A percentile compares a stretch with the other conserved stretches of the same genome.
Conservation (phyloP, 2,797 vertebrate species). For the Glyptemys insculpta region DNA sequence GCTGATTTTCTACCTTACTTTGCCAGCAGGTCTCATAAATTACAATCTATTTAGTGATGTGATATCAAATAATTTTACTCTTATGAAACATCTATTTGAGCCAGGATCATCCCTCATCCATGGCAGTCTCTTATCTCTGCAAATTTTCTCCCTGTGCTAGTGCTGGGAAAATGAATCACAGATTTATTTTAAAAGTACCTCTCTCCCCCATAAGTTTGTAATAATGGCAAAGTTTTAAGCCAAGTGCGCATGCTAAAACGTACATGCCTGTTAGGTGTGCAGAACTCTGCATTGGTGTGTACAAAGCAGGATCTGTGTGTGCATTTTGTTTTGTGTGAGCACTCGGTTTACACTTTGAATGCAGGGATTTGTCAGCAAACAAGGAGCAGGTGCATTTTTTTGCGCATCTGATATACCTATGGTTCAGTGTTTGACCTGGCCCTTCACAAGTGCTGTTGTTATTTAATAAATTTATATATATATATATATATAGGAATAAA, state of each 20-base stretch:
- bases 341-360: background rate
- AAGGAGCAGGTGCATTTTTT: background rate
- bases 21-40: constrained; percentile 72
- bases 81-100: constrained; percentile 69
- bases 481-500: background rate
- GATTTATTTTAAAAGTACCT: constrained; percentile 4
- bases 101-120: constrained; percentile 65
- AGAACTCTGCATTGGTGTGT: background rate
- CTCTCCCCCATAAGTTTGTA: background rate
- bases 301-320: background rate
- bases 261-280: background rate
- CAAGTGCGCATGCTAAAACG: background rate
- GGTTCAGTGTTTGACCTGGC: background rate
- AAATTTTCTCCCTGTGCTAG: constrained; percentile 6
- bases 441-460: background rate
- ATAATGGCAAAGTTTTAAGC: background rate
- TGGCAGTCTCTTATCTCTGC: constrained; percentile 56
- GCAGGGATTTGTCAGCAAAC: background rate
- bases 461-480: background rate
- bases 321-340: background rate
- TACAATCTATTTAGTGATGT: constrained; percentile 73
- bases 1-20: constrained; percentile 71
- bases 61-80: constrained; percentile 74
- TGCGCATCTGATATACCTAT: background rate
- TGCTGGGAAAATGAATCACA: constrained; percentile 7